phyloP scores from a whole-genome alignment of 2,113 vertebrate species.

The Centropus unirufus region DNA sequence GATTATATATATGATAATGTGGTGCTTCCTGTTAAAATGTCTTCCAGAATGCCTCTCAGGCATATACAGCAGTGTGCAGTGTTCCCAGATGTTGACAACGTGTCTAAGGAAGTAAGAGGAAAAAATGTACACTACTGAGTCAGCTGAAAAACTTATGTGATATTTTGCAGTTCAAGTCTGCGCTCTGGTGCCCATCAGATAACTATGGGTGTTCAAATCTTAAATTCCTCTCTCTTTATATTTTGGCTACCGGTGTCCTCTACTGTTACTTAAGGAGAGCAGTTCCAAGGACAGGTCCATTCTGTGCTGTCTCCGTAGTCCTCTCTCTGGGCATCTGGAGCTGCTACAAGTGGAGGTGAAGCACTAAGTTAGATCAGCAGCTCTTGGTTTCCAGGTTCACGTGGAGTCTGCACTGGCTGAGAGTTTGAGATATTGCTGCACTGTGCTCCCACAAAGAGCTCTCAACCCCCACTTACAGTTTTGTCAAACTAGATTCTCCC shows the following conservation, averaged over 20 bases:
- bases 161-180: neutral
- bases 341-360: neutral
- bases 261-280: neutral
- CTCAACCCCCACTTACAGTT: neutral
- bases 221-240: neutral
- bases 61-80: neutral
- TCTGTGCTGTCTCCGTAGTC: neutral
- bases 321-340: neutral
- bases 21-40: neutral
- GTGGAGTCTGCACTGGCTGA: neutral
- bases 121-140: neutral
- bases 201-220: fast-evolving
- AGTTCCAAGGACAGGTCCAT: neutral
- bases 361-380: neutral
- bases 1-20: neutral
- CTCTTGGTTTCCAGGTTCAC: neutral
- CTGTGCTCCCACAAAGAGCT: neutral
- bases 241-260: neutral
- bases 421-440: neutral
- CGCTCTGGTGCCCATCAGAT: neutral
- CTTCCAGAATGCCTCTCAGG: slow-evolving; percentile 18
- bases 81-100: neutral
- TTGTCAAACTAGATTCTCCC: neutral
- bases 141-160: neutral
- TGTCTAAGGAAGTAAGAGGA: neutral